Evolutionary conservation across 2,888 invertebrate genomes (phyloP), one percentile per base, ranked within the genome.

Genomic region (Cerastis rubricosa): DNA sequence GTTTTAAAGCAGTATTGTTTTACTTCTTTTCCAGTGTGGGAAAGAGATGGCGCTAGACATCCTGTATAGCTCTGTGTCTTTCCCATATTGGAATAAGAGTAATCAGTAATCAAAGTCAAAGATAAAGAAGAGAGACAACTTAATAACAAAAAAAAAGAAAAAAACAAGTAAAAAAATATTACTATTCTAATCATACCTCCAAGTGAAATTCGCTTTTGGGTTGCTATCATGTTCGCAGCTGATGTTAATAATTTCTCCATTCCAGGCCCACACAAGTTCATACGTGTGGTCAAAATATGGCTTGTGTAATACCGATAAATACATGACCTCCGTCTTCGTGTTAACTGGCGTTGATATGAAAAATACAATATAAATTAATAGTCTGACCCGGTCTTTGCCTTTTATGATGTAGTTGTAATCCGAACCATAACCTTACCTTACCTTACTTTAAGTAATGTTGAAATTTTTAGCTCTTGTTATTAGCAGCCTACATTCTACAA

Each of bases 241-340:
- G 59, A 96, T 87, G 66, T 93, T 94, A 3, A 94, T 90, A 1
- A 84, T 87, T 71, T 91, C 90, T 0, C 93, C 95, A 22, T 89
- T 86, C 95, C 95, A 96, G 0, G 92, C 94, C 94, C 95, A 96
- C 1, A 93, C 70, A 4, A 78, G 83, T 80, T 94, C 93, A 7
- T 88, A 76, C 0, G 85, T 59, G 2, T 76, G 59, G 5, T 91
- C 78, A 72, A 96, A 96, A 77, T 92, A 90, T 14, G 96, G 96
- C 61, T 89, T 89, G 79, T 94, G 93, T 6, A 92, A 76, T 14
- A 96, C 95, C 5, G 92, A 89, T 65, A 96, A 70, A 54, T 91
- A 89, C 89, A 94, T 93, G 54, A 85, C 72, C 74, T 90, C 76
- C 3, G 82, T 81, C 29, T 61, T 85, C 6, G 76, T 88, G 49